Conservation (phyloP, 2,797 vertebrate species). For the Tragelaphus eurycerus region DNA sequence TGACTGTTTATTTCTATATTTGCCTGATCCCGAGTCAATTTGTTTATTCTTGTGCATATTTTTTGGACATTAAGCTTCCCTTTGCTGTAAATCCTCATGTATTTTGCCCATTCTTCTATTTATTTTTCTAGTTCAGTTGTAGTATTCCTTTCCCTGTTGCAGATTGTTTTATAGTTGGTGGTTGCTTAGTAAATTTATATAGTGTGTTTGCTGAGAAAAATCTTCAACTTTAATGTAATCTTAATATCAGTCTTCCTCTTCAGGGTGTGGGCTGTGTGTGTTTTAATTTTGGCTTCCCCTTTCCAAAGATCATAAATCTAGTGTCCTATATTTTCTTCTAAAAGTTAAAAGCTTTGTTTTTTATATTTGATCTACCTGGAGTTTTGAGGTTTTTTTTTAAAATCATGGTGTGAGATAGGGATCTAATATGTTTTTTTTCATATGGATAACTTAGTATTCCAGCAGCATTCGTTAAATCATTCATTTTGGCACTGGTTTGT, state of each 20-base stretch:
- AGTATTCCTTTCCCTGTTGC: neutral
- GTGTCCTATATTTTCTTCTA: neutral
- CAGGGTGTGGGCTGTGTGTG: neutral
- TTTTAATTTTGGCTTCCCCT: neutral
- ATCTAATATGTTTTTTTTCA: neutral
- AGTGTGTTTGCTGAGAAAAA: neutral
- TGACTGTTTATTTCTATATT: neutral
- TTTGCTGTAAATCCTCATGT: neutral
- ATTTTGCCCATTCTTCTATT: neutral
- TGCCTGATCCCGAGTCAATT: neutral
- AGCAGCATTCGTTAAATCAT: neutral
- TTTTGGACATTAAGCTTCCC: neutral
- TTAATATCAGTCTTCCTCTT: neutral
- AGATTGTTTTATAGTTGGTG: neutral
- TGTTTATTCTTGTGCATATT: neutral
- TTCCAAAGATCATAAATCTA: neutral
- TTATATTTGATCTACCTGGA: neutral
- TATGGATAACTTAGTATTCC: neutral
- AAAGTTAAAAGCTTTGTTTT: neutral
- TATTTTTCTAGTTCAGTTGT: neutral
- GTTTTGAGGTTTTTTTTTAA: neutral
- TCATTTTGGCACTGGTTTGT: neutral
- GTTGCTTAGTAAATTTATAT: neutral
- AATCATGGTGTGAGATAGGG: neutral
- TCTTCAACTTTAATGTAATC: neutral